Evolutionary conservation across 2,888 invertebrate species (phyloP), one percentile per base, ranked within the genome.

Genomic region (Tipula lateralis): DNA sequence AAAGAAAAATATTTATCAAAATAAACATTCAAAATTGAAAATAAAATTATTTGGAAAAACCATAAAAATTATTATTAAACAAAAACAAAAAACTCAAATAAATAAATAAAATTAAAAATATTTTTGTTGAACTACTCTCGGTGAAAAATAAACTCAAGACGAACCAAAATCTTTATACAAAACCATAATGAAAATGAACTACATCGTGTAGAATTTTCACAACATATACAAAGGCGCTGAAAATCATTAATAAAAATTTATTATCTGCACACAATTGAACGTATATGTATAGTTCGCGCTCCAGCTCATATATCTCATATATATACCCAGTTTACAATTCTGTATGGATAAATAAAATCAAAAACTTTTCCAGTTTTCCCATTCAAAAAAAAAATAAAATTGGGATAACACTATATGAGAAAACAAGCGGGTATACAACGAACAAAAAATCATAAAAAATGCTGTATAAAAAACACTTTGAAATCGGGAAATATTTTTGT

Each of bases 141-240:
- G 24, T 66, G 66, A 66, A 66, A 24, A 66, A 66, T 24, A 66
- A 16, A 50, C 19, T 50, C 50, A 50, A 50, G 50, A 50, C 50
- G 50, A 50, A 19, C 19, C 24, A 66, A 66, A 24, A 66, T 24
- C n/a, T n/a, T n/a, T 24, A 66, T 50, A 19, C 6, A 50, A 24
- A 66, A 24, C 66, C 66, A 24, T 66, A 66, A 66, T 66, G 66
- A 66, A 66, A 66, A 66, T 66, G 66, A 66, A 66, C 66, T 66
- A 66, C 66, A 66, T 24, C 24, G 9, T 66, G 66, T 66, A 66
- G 39, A 39, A 39, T 39, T 39, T 39, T 39, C 44, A 44, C n/a
- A n/a, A n/a, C 7, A 32, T 7, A 32, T 39, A 39, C 39, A 66
- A 66, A 66, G 24, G 66, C 66, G 66, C 66, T 24, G 66, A 66